Conservation (phyloP, 2,797 vertebrate species). For the Neoniphon sammara region DNA sequence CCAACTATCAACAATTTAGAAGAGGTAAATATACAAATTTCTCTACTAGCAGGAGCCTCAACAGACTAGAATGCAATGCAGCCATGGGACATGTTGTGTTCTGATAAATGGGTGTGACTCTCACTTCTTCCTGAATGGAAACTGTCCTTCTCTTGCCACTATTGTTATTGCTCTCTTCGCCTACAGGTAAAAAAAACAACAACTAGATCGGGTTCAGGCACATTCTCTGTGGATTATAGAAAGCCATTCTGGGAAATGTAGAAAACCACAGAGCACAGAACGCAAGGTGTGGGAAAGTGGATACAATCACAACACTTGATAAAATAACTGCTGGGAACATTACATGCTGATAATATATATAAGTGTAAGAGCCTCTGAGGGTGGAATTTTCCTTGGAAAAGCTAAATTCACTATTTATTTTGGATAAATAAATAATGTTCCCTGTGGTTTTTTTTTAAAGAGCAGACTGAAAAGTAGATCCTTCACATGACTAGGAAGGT, state of each 20-base stretch:
- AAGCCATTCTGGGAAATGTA: slow-evolving; percentile 11
- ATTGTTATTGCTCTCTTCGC: background rate
- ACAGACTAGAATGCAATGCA: slow-evolving; percentile 7
- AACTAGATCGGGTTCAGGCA: background rate
- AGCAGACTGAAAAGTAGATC: slow-evolving; percentile 22
- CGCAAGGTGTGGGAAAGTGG: too few relatives aligned
- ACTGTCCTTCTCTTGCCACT: slow-evolving; percentile 17
- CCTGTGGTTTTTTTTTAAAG: background rate
- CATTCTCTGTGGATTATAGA: too few relatives aligned
- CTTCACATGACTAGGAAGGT: background rate
- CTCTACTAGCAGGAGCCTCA: background rate
- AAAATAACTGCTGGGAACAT: too few relatives aligned
- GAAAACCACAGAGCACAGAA: too few relatives aligned
- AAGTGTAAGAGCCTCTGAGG: background rate
- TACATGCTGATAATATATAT: too few relatives aligned
- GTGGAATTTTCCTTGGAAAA: background rate
- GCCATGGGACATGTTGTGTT: slow-evolving; percentile 11
- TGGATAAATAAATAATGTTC: background rate
- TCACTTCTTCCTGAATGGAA: slow-evolving; percentile 35
- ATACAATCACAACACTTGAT: too few relatives aligned
- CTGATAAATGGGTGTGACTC: too few relatives aligned
- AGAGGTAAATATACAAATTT: too few relatives aligned
- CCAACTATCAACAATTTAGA: too few relatives aligned
- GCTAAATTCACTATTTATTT: background rate
- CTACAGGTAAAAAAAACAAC: background rate